phyloP scores from a whole-genome alignment of 2,797 vertebrate species.

The Odontamblyopus lacepedii region DNA sequence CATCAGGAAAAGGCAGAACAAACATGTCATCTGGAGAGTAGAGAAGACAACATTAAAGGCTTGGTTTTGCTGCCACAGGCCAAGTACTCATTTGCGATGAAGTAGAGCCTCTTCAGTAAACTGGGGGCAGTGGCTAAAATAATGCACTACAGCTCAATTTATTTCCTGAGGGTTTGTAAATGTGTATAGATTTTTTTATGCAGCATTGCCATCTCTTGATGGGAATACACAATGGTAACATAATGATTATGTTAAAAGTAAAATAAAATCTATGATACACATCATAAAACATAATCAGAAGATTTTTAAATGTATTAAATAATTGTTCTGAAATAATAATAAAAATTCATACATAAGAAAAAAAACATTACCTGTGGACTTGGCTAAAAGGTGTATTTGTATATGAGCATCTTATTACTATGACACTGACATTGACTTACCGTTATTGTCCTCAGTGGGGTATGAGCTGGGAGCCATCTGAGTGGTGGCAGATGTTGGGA shows the following conservation, averaged over 20 bases:
- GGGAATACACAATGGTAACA: background rate
- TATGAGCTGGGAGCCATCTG: conserved; percentile 94
- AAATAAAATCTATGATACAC: background rate
- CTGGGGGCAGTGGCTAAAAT: background rate
- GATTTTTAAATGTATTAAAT: background rate
- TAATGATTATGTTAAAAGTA: background rate
- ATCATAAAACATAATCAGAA: background rate
- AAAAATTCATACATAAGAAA: background rate
- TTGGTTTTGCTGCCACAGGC: background rate
- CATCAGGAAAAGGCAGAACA: conserved; percentile 82
- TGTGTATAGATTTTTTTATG: background rate
- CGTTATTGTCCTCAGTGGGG: conserved; percentile 92
- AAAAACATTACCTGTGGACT: background rate
- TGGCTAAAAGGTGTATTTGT: background rate
- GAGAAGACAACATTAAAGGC: background rate
- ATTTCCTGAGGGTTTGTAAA: background rate
- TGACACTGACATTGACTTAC: conserved; percentile 58
- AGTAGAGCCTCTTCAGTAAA: background rate
- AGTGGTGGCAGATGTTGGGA: conserved; percentile 95
- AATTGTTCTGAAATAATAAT: background rate
- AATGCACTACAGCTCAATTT: too few relatives aligned
- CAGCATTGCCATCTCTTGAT: conserved; percentile 1
- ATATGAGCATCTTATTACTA: background rate
- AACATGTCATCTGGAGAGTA: conserved; percentile 83
- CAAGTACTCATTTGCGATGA: background rate